Percentiles rank a stretch among this genome's conserved stretches.
These are phyloP conservation scores for Paramisgurnus dabryanus DNA, from an alignment of 2,113 vertebrate species.

Conservation along the genomic window DNA sequence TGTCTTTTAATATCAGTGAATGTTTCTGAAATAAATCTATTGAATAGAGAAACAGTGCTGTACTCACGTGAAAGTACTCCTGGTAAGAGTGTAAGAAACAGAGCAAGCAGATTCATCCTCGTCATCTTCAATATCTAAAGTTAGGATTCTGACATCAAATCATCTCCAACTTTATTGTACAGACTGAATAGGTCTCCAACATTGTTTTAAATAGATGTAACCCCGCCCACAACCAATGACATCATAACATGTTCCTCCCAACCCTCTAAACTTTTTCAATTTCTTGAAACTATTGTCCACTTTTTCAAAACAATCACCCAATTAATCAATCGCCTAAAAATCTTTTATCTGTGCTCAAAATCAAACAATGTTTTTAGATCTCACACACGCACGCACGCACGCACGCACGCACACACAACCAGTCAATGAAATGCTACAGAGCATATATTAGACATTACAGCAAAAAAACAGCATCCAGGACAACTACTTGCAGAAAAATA, in stretches of 20 bases:
- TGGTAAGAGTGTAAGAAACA: slow-evolving; percentile 40
- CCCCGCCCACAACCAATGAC: slow-evolving; percentile 35
- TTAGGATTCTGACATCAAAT: slow-evolving; percentile 11
- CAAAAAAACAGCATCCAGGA: too few relatives aligned
- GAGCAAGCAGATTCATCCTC: slow-evolving; percentile 36
- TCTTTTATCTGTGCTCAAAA: too few relatives aligned
- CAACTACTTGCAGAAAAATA: too few relatives aligned
- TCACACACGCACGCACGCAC: too few relatives aligned
- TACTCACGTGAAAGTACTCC: slow-evolving; percentile 47
- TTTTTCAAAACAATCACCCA: too few relatives aligned
- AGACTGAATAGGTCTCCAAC: slow-evolving; percentile 15
- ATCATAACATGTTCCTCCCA: slow-evolving; percentile 39
- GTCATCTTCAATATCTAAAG: slow-evolving; percentile 19
- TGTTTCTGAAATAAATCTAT: background rate
- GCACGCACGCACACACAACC: too few relatives aligned
- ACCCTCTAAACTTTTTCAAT: background rate
- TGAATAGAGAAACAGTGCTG: background rate
- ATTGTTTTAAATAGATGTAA: slow-evolving; percentile 32
- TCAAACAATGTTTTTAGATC: too few relatives aligned
- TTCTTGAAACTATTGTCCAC: too few relatives aligned
- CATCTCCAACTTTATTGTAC: slow-evolving; percentile 27
- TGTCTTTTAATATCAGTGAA: background rate
- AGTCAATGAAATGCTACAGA: too few relatives aligned
- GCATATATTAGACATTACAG: too few relatives aligned
- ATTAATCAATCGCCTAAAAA: too few relatives aligned